phyloP scores from a whole-genome alignment of 2,888 invertebrate genomes.

The Agrotis clavis region DNA sequence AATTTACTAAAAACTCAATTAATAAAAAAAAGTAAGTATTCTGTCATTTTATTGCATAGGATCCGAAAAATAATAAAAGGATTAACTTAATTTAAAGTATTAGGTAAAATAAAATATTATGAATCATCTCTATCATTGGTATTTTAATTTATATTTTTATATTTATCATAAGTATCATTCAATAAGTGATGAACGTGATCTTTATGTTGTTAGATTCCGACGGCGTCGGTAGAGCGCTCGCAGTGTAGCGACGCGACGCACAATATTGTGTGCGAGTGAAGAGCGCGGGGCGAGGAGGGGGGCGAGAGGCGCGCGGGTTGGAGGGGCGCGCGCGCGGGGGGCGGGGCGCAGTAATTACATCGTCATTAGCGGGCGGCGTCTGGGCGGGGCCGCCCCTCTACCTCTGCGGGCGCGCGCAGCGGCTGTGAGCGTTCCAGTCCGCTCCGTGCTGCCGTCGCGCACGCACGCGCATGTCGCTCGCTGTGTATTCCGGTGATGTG shows the following conservation, averaged over 20 bases:
- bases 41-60: neutral
- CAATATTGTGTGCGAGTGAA: conserved; percentile 35
- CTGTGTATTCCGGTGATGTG: conserved; percentile 86
- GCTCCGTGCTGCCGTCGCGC: conserved; percentile 90
- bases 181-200: conserved; percentile 28
- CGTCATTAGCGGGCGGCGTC: conserved; percentile 83
- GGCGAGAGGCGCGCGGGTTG: conserved; percentile 52
- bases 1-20: neutral
- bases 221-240: conserved; percentile 55
- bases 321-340: conserved; percentile 60
- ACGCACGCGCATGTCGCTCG: conserved; percentile 92
- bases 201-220: conserved; percentile 43
- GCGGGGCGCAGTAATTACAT: conserved; percentile 82
- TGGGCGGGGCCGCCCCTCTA: conserved; percentile 86
- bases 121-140: neutral
- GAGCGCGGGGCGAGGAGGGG: conserved; percentile 59
- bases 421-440: conserved; percentile 85
- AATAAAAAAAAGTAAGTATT: neutral
- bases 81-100: conserved; percentile 3
- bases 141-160: no score
- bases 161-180: conserved; percentile 9
- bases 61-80: neutral
- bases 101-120: neutral
- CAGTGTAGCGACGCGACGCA: conserved; percentile 65
- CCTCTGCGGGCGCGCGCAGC: conserved; percentile 83